These are phyloP conservation scores for Macrotis lagotis DNA, from an alignment of 2,113 vertebrate genomes.

Conservation along the genomic window DNA sequence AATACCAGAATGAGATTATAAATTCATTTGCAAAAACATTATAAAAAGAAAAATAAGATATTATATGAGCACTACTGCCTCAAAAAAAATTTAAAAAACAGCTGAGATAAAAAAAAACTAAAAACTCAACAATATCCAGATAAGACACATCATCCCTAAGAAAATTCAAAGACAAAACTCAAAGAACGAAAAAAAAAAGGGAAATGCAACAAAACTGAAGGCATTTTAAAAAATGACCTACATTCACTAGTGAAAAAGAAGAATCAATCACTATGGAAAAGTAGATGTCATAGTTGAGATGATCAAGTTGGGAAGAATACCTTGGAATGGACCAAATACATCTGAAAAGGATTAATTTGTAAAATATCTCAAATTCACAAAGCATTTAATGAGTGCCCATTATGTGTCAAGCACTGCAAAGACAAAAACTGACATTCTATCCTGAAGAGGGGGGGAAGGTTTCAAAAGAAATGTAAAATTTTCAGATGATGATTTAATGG, in stretches of 20 bases:
- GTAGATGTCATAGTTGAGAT: neutral
- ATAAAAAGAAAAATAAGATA: neutral
- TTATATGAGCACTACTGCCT: neutral
- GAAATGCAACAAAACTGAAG: neutral
- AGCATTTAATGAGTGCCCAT: neutral
- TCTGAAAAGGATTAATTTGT: neutral
- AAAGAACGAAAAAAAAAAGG: neutral
- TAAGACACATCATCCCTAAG: neutral
- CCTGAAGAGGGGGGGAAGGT: neutral
- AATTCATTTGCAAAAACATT: neutral
- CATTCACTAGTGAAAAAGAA: neutral
- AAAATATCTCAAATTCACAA: neutral
- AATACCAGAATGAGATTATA: neutral
- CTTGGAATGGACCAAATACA: neutral
- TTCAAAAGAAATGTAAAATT: no score
- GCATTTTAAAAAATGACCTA: neutral
- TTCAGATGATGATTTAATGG: neutral
- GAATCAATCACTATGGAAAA: neutral
- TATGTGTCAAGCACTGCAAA: neutral
- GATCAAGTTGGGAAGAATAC: neutral
- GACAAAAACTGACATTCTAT: neutral
- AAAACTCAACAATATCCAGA: neutral
- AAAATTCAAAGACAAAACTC: neutral
- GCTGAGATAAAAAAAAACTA: neutral
- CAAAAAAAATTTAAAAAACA: neutral